Base-by-base conservation (phyloP, 2,888 invertebrate genomes). In the Elysia crispata region DNA sequence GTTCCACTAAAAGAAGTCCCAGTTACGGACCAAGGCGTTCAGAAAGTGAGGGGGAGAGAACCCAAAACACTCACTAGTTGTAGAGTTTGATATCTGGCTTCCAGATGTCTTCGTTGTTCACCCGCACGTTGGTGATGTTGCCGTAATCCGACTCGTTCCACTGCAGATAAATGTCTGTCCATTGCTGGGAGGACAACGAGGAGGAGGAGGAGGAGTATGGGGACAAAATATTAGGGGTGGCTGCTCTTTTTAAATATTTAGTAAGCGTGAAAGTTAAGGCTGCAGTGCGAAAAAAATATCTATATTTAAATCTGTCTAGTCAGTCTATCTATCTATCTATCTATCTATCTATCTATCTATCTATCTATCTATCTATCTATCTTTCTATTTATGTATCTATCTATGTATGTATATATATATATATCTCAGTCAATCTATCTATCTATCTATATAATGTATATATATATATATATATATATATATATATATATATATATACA, bases 71-170 rank as follows among this genome's bases (percentile, higher is more conserved):
- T 87, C 82, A 90, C 89, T 89, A 90, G 81, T 90, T 90, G 80
- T 90, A 90, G 8, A 90, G 85, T 81, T 89, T 89, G 60, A 90
- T 87, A 67, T 90, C 89, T 15, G 89, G 89, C 49, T 85, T 86
- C 89, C 89, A 90, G 11, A 90, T 87, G 54, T 85, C 85, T 8
- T 85, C 82, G n/a, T 83, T 86, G 1, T 88, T 88, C 1, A 90
- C 88, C 23, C 89, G 82, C 20, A 90, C 87, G 54, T 85, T 87
- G 11, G 85, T 87, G 33, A 90, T 89, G 81, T 88, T 88, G 15
- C 86, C 87, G 76, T 86, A 89, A n/a, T 86, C 82, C 15, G 78
- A 81, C 18, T 86, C 86, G 57, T 87, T 84, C 89, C 89, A 90
- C n/a, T 77, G 80, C 77, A 90, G 80, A 73, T 88, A 88, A 60